Conservation (phyloP, 2,888 invertebrate genomes). For the Lathronympha strigana region DNA sequence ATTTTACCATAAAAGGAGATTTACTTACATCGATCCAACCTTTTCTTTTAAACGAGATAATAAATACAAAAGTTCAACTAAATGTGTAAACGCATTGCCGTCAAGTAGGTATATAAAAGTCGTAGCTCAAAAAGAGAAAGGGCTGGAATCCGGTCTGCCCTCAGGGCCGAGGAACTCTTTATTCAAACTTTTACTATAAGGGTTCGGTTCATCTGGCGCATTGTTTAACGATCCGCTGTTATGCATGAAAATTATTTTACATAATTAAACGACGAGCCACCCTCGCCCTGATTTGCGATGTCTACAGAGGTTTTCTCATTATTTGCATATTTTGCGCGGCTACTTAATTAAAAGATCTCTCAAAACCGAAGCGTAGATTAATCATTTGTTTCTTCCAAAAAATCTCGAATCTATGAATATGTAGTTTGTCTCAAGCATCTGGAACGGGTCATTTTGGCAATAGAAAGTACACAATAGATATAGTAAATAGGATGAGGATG, state of each 20-base stretch:
- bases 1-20: neutral
- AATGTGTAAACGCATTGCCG: neutral
- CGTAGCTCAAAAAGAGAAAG: constrained; percentile 58
- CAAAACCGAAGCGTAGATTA: constrained; percentile 30
- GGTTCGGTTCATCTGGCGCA: constrained; percentile 72
- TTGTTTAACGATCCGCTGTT: constrained; percentile 77
- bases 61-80: constrained; percentile 7
- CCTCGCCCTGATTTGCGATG: constrained; percentile 77
- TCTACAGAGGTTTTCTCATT: constrained; percentile 70
- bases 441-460: no score
- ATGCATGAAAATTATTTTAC: constrained; percentile 81
- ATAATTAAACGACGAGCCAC: constrained; percentile 77
- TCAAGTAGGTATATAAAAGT: constrained; percentile 43
- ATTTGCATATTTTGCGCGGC: constrained; percentile 73
- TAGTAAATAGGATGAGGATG: no score
- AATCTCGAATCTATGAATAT: constrained; percentile 5
- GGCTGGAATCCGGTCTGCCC: constrained; percentile 60
- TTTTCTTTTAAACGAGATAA: neutral
- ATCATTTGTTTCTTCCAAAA: constrained; percentile 9
- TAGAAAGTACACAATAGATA: no score
- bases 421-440: neutral
- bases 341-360: constrained; percentile 63
- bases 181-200: constrained; percentile 72
- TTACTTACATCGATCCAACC: neutral
- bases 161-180: constrained; percentile 67